A percentile compares a stretch with the other conserved stretches of the same genome.
phyloP scores from a whole-genome alignment of 2,113 vertebrate genomes.

The Budorcas taxicolor region DNA sequence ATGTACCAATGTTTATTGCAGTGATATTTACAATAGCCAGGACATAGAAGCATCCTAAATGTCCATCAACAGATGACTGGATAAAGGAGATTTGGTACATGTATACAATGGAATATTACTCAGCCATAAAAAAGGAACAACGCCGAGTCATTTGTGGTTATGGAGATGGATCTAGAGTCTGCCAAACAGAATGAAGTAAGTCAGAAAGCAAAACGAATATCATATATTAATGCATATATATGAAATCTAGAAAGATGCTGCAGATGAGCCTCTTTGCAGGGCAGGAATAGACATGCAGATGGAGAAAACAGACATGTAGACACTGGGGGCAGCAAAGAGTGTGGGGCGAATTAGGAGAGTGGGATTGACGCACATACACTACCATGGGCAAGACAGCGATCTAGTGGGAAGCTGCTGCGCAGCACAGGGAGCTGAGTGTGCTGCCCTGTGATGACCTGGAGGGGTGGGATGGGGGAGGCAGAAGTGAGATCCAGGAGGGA shows the following conservation, averaged over 20 bases:
- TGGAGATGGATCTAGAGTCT: neutral
- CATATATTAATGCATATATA: neutral
- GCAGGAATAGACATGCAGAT: neutral
- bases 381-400: rapidly evolving
- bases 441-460: neutral
- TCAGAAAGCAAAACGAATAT: neutral
- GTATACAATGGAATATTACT: neutral
- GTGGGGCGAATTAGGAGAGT: rapidly evolving
- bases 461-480: neutral
- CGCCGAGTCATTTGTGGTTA: neutral
- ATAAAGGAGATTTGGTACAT: neutral
- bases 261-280: neutral
- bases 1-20: neutral
- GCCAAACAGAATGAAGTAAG: neutral
- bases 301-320: neutral
- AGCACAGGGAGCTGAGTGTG: neutral
- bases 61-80: neutral
- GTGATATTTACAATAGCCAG: neutral
- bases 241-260: neutral
- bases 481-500: neutral
- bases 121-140: neutral
- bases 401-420: neutral
- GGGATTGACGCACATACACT: neutral
- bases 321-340: neutral
- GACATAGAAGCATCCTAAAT: neutral